Evolutionary conservation across 2,888 invertebrate genomes (phyloP), one percentile per base, ranked within the genome.

Genomic region (Odontomyia ornata): DNA sequence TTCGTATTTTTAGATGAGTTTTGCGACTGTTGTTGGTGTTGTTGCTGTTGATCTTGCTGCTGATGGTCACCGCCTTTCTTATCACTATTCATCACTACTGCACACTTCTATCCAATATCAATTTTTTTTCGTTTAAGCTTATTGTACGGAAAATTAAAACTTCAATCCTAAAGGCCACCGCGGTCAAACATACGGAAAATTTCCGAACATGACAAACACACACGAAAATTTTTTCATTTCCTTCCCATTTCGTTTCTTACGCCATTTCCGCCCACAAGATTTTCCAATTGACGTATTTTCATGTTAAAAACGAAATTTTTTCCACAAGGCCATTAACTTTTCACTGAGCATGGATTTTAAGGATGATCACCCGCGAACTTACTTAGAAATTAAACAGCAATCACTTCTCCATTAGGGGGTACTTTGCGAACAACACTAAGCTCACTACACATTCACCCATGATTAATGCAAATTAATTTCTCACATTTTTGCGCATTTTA

Each of bases 51-150:
- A 76, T 65, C 76, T 78, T 60, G 4, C 28, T 67, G 46, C 36
- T 75, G 15, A 57, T 76, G 73, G 28, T 77, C 77, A 67, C 65
- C 73, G 62, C 47, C 43, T 56, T 75, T 56, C 21, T 65, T 77
- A 57, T 65, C 76, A 79, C 72, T 76, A 77, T 76, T 77, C 78
- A 79, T 78, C 15, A 73, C 77, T 79, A 43, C 36, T 5, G 18
- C 36, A 36, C 36, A 36, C 36, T 36, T 36, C 36, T 36, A 9
- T 36, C 36, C 36, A 36, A 36, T 3, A 36, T n/a, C n/a, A 36
- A 36, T 36, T 5, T 62, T 11, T 62, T 15, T 27, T 62, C 18
- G 18, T 11, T 9, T 57, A 57, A 57, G 11, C 11, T 23, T 18
- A 2, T 57, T 18, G 2, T 18, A 11, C 57, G 18, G 57, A 9